Percentiles rank a stretch among this genome's conserved stretches.
These are phyloP conservation scores for Tineola bisselliella DNA, from an alignment of 2,888 invertebrate species.

Conservation along the genomic window DNA sequence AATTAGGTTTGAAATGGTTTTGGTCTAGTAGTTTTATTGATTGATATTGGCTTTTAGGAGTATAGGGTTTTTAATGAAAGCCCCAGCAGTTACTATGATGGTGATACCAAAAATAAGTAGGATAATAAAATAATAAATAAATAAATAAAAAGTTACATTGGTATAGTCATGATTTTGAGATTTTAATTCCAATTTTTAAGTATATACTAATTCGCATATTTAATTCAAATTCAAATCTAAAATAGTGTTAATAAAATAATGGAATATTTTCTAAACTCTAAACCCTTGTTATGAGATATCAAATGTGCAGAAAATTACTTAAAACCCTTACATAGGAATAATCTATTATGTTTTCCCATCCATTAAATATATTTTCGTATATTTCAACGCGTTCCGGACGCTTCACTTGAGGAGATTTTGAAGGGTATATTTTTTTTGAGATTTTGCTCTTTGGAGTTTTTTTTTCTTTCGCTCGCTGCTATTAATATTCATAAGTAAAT, in stretches of 20 bases:
- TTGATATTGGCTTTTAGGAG: no score
- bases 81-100: no score
- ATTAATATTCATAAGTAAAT: conserved; percentile 67
- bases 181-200: no score
- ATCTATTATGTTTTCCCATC: conserved; percentile 14
- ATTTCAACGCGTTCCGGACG: conserved; percentile 12
- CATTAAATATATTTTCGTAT: conserved; percentile 12
- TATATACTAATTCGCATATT: no score
- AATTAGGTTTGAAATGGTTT: neutral
- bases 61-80: no score
- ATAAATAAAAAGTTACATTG: no score
- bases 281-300: neutral
- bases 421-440: conserved; percentile 10
- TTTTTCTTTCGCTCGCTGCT: conserved; percentile 33
- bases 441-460: neutral
- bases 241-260: no score
- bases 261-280: no score
- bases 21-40: neutral
- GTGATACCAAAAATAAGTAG: no score
- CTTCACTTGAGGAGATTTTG: conserved; percentile 5
- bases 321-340: neutral
- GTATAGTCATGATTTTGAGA: no score
- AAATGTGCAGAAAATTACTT: conserved; percentile 15
- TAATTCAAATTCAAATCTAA: no score
- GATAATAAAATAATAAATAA: no score